A percentile compares a stretch with the other conserved stretches of the same genome.
phyloP scores from a whole-genome alignment of 2,888 invertebrate species.

The Auanema sp. region DNA sequence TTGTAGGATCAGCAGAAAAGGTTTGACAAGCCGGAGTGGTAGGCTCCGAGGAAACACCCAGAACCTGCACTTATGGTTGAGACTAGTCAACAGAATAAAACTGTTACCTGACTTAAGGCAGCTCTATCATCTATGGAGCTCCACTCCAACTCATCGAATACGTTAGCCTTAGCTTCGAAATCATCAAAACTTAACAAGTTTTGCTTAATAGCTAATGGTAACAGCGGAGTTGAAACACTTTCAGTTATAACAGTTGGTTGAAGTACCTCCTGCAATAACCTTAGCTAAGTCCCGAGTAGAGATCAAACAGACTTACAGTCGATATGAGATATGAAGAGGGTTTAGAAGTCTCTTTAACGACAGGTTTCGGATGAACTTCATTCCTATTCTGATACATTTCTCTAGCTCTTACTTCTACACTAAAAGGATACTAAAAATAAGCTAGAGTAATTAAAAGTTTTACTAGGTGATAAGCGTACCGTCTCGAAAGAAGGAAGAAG shows the following conservation, averaged over 20 bases:
- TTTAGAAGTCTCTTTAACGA: too few species aligned
- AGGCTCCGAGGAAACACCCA: constrained; percentile 9
- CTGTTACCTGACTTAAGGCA: constrained; percentile 36
- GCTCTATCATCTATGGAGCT: constrained; percentile 50
- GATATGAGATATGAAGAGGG: too few species aligned
- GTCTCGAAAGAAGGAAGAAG: background rate
- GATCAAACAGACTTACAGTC: background rate
- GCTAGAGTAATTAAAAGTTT: background rate
- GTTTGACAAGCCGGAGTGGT: constrained; percentile 1
- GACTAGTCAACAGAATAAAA: constrained; percentile 1
- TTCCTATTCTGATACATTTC: constrained; percentile 30
- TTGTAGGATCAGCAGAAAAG: too few species aligned
- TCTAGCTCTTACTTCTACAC: constrained; percentile 36
- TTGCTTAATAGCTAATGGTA: too few species aligned
- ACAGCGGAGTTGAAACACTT: too few species aligned
- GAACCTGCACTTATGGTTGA: constrained; percentile 5
- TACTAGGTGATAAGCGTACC: constrained; percentile 2
- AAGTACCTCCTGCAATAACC: too few species aligned
- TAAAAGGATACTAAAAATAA: constrained; percentile 40
- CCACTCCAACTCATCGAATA: constrained; percentile 57
- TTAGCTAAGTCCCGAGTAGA: too few species aligned
- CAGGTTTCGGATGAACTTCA: background rate
- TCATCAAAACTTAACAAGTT: constrained; percentile 31
- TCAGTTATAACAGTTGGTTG: too few species aligned
- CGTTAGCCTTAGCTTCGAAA: constrained; percentile 42